phyloP scores from a whole-genome alignment of 2,888 invertebrate genomes.

The Oligia fasciuncula region DNA sequence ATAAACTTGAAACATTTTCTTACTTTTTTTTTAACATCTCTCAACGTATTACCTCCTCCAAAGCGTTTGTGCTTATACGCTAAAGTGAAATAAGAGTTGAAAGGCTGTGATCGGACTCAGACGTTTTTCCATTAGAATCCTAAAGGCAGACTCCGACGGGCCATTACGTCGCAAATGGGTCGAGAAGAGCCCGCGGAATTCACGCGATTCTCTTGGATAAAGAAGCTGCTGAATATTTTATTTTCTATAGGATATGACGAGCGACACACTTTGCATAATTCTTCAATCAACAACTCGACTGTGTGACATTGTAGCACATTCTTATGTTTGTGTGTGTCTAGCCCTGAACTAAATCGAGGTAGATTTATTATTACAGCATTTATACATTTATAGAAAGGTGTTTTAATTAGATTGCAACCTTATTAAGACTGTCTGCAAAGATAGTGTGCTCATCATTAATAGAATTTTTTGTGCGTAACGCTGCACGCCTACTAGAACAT shows the following conservation, averaged over 20 bases:
- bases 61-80: conserved; percentile 54
- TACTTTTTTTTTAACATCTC: conserved; percentile 37
- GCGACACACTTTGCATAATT: conserved; percentile 76
- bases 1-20: conserved; percentile 36
- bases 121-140: conserved; percentile 80
- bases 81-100: conserved; percentile 70
- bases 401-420: conserved; percentile 28
- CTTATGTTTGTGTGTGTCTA: conserved; percentile 66
- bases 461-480: not conserved
- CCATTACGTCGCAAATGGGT: conserved; percentile 82
- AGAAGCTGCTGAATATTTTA: conserved; percentile 63
- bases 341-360: conserved; percentile 77
- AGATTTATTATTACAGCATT: conserved; percentile 62
- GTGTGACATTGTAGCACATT: conserved; percentile 77
- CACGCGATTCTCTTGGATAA: conserved; percentile 73
- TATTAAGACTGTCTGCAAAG: conserved; percentile 10
- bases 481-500: not conserved
- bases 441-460: not conserved
- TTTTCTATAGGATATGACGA: conserved; percentile 69
- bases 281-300: conserved; percentile 74
- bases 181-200: conserved; percentile 74
- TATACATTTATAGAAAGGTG: conserved; percentile 34
- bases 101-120: conserved; percentile 74
- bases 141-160: conserved; percentile 74
- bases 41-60: conserved; percentile 53